Conservation (phyloP, 2,888 invertebrate species). For the Azorinus chamasolen region DNA sequence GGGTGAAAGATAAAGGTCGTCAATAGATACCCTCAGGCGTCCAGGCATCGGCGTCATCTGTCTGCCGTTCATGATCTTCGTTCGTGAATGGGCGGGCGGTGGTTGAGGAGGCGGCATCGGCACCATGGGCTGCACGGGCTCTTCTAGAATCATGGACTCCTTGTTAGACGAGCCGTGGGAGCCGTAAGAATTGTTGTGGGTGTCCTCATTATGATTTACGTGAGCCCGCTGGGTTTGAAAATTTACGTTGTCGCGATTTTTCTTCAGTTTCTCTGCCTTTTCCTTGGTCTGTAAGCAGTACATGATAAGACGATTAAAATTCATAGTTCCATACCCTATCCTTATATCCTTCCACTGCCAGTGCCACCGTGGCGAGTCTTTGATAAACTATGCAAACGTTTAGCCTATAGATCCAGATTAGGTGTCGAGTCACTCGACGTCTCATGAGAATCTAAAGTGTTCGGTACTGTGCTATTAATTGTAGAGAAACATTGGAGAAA, state of each 20-base stretch:
- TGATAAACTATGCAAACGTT: too few relatives aligned
- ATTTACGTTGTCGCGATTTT: conserved; percentile 56
- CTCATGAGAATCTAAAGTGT: too few relatives aligned
- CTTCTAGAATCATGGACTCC: conserved; percentile 44
- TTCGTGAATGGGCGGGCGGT: conserved; percentile 19
- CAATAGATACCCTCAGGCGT: conserved; percentile 28
- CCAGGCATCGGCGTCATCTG: conserved; percentile 67
- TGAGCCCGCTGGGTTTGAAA: conserved; percentile 46
- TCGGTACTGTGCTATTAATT: too few relatives aligned
- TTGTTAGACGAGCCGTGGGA: conserved; percentile 49
- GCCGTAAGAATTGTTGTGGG: conserved; percentile 41
- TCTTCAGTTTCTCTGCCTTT: conserved; percentile 51
- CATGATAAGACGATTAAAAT: too few relatives aligned
- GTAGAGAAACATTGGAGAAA: too few relatives aligned
- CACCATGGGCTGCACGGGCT: conserved; percentile 2
- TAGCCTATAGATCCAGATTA: too few relatives aligned
- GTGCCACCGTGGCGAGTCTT: too few relatives aligned
- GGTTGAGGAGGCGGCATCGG: conserved; percentile 28
- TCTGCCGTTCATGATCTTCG: conserved; percentile 39
- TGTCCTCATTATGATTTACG: conserved; percentile 42
- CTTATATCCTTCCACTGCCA: too few relatives aligned
- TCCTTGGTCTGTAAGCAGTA: conserved; percentile 39
- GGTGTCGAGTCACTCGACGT: too few relatives aligned
- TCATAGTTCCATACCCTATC: too few relatives aligned
- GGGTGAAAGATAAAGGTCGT: too few relatives aligned